Percentiles rank a stretch among this genome's conserved stretches.
These are phyloP conservation scores for Phasianus colchicus DNA, from an alignment of 2,113 vertebrate species.

Conservation along the genomic window DNA sequence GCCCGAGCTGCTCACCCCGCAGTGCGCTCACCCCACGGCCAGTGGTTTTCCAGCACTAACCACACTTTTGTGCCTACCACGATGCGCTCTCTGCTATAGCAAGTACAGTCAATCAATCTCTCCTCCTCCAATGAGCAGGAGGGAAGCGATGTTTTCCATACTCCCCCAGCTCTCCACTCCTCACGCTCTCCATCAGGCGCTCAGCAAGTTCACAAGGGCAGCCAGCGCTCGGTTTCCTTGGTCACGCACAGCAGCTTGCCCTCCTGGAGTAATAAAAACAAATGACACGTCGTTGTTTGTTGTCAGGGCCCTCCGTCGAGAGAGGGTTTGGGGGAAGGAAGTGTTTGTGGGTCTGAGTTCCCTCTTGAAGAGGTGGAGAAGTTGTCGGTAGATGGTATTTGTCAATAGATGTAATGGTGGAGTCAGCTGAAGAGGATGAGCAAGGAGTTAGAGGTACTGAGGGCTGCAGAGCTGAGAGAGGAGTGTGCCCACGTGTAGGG, in stretches of 20 bases:
- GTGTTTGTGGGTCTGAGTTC: neutral
- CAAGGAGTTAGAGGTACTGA: neutral
- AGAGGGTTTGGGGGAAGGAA: neutral
- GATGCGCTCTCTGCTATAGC: neutral
- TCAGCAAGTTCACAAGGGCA: constrained; percentile 73
- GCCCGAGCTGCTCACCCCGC: neutral
- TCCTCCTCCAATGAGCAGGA: constrained; percentile 44
- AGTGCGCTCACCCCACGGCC: neutral
- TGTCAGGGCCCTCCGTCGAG: constrained; percentile 22
- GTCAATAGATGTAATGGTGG: neutral
- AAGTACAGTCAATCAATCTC: constrained; percentile 51
- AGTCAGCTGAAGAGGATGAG: neutral
- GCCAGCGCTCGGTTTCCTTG: constrained; percentile 68
- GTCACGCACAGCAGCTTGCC: constrained; percentile 71
- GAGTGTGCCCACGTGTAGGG: neutral
- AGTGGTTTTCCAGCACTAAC: constrained; percentile 18
- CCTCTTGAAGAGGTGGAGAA: neutral
- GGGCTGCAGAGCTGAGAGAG: neutral
- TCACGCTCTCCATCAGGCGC: constrained; percentile 55
- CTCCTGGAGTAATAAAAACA: constrained; percentile 72
- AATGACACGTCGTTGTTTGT: constrained; percentile 63
- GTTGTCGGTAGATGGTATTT: neutral
- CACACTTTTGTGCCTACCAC: constrained; percentile 53
- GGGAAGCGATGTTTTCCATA: constrained; percentile 53
- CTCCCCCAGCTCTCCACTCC: constrained; percentile 65